Conservation (phyloP, 2,797 vertebrate species). For the Todus mexicanus region DNA sequence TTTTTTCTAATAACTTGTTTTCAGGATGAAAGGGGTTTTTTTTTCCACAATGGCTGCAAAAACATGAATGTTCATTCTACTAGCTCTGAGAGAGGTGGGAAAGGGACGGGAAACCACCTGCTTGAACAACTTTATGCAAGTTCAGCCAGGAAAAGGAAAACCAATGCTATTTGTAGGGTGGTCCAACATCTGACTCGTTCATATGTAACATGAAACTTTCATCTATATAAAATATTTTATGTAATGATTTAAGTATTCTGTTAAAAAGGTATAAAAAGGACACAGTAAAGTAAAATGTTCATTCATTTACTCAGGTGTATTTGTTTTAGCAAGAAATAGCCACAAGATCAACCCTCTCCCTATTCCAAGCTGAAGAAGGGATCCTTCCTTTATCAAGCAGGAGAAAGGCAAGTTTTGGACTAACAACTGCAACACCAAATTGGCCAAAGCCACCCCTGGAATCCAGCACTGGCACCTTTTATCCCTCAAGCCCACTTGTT, state of each 20-base stretch:
- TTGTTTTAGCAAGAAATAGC: slow-evolving; percentile 48
- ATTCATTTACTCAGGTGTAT: slow-evolving; percentile 53
- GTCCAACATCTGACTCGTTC: not conserved
- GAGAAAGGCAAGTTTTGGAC: not conserved
- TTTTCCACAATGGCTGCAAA: slow-evolving; percentile 30
- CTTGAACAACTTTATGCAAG: slow-evolving; percentile 14
- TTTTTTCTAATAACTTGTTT: not conserved
- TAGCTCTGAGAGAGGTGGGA: not conserved
- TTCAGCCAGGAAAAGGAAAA: slow-evolving; percentile 18
- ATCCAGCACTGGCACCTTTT: not conserved
- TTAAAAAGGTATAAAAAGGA: slow-evolving; percentile 47
- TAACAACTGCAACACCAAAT: not conserved
- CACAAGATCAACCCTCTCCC: slow-evolving; percentile 33
- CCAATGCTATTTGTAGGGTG: slow-evolving; percentile 30
- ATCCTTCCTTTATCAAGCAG: not conserved
- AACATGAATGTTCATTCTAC: not conserved
- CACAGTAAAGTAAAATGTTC: slow-evolving; percentile 30
- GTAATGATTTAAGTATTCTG: slow-evolving; percentile 58
- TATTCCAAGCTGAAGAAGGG: not conserved
- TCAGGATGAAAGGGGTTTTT: not conserved
- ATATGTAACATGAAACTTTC: slow-evolving; percentile 40
- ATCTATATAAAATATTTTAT: slow-evolving; percentile 37
- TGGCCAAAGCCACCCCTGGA: not conserved
- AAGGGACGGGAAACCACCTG: slow-evolving; percentile 32
- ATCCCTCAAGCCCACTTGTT: not conserved